A percentile compares a stretch with the other conserved stretches of the same genome.
These are phyloP conservation scores for Parazoanthus darwini DNA, from an alignment of 92 coral and sea anemone species.

Conservation along the genomic window DNA sequence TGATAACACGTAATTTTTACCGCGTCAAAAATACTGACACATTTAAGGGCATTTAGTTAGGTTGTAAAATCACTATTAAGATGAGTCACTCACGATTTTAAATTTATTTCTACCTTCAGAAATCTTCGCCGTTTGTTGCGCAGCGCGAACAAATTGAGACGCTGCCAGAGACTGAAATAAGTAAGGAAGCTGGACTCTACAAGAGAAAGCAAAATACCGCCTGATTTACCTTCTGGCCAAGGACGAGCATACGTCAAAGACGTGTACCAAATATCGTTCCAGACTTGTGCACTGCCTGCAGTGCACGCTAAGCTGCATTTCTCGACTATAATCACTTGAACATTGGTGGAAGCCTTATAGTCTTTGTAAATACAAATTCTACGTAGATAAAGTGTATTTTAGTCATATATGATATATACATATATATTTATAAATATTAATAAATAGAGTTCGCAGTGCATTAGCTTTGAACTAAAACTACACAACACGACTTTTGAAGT, in stretches of 20 bases:
- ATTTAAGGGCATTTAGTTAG: neutral
- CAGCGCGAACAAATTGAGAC: constrained; percentile 34
- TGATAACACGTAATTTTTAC: neutral
- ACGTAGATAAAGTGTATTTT: constrained; percentile 36
- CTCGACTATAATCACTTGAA: neutral
- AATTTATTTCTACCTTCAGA: constrained; percentile 16
- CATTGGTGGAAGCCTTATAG: neutral
- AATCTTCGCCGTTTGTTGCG: constrained; percentile 43
- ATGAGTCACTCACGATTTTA: neutral
- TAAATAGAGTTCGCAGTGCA: constrained; percentile 23
- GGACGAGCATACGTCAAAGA: constrained; percentile 21
- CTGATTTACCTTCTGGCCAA: neutral
- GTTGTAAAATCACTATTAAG: neutral
- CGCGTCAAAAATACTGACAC: neutral
- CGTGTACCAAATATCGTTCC: constrained; percentile 6
- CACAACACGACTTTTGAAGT: neutral
- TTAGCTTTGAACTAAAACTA: neutral
- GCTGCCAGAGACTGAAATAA: constrained; percentile 31
- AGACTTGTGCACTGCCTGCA: neutral
- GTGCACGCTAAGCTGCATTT: constrained; percentile 28
- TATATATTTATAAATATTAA: constrained; percentile 11
- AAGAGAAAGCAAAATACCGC: neutral
- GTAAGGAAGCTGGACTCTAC: neutral
- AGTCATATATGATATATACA: constrained; percentile 22
- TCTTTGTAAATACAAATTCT: constrained; percentile 34